Base-by-base conservation (phyloP, 2,797 vertebrate species). In the Bryconaethiops microstoma region DNA sequence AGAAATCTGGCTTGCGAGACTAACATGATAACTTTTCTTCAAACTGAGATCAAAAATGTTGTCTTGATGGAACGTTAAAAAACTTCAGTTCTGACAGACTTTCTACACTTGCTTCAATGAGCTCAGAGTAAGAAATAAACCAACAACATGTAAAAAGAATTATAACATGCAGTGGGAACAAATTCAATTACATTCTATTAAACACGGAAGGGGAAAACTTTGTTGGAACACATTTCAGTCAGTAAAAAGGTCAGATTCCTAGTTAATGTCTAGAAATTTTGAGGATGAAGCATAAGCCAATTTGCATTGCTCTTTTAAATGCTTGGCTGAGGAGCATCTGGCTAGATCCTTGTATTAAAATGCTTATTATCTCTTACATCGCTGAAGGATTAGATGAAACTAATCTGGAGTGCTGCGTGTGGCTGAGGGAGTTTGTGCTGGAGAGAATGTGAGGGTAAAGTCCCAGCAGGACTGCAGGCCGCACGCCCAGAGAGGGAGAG, bases 381-480 rank as follows among this genome's bases (percentile, higher is more conserved):
- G 55, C 76, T 75, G 52, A 68, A 74, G 76, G 76, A 65, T 59
- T 82, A 70, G 76, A 73, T 60, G 42, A 78, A 74, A 63, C 71
- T 73, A 65, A 82, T 82, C 80, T 72, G 80, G 54, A 65, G 19
- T 52, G n/a, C 17, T 80, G 55, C 75, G 48, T 71, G 62, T 48
- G 68, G 64, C 19, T 75, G 29, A 79, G 55, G 76, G 78, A 7
- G 67, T 79, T 52, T 71, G 13, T 50, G 10, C 35, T 63, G 45
- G 5, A 73, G 45, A 52, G 63, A 74, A 52, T 54, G 42, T 59
- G 57, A 57, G 42, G 82, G 48, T 52, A 48, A n/a, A 35, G n/a
- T 25, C 64, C 39, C 39, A 40, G 76, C 48, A 29, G 25, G 72
- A 84, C 62, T 12, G 48, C 40, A 29, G 74, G 62, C 54, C 73